Conservation (phyloP, 2,113 vertebrate species). For the Lepisosteus oculatus region DNA sequence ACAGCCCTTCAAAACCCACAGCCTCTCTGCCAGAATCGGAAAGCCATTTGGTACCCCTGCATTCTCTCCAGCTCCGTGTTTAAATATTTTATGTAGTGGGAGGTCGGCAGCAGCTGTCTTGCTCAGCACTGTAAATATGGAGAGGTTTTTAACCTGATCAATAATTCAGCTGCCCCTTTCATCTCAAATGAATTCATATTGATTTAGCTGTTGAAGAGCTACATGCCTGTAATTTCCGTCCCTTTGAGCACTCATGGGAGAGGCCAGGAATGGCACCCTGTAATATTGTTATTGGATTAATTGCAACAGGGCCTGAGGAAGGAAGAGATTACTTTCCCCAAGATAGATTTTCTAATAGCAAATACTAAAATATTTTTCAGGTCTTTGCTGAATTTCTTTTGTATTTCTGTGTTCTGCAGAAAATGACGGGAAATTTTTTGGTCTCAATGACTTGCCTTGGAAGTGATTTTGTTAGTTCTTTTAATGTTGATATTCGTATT, state of each 20-base stretch:
- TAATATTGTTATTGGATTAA: neutral
- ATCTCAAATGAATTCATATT: conserved; percentile 1
- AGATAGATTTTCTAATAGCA: neutral
- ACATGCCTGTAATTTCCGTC: conserved; percentile 2
- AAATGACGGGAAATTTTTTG: too few relatives aligned
- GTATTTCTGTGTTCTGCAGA: too few relatives aligned
- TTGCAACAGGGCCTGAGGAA: neutral
- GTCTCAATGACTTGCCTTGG: too few relatives aligned
- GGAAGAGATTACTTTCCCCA: neutral
- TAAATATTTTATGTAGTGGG: conserved; percentile 8
- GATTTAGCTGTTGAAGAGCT: neutral
- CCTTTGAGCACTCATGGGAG: neutral
- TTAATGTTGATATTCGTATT: too few relatives aligned
- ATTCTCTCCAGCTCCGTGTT: conserved; percentile 1
- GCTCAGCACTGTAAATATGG: conserved; percentile 19
- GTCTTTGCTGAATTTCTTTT: too few relatives aligned
- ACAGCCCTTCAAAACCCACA: neutral
- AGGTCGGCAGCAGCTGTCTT: conserved; percentile 17
- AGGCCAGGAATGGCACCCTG: neutral
- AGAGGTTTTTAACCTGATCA: conserved; percentile 18
- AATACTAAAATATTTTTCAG: neutral
- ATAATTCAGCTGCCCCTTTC: conserved; percentile 25
- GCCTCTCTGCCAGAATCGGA: neutral
- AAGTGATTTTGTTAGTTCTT: too few relatives aligned
- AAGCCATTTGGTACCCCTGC: neutral